Conservation (phyloP, 1,140 invertebrate species). For the Doryteuthis pealeii region DNA sequence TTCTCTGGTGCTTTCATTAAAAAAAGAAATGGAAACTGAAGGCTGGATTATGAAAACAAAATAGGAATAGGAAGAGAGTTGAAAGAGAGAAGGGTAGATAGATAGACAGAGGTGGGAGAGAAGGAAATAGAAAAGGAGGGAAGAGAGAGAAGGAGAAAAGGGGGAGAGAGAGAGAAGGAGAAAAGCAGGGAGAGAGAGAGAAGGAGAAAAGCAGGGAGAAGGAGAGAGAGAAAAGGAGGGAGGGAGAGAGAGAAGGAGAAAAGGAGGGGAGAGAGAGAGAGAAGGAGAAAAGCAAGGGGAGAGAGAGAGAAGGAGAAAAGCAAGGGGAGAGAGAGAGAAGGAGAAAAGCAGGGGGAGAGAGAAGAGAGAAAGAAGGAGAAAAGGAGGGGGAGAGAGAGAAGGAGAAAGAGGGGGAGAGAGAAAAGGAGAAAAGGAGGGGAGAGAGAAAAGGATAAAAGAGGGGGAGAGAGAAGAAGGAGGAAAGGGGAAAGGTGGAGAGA, state of each 20-base stretch:
- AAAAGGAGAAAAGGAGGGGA: background rate
- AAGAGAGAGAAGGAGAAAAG: background rate
- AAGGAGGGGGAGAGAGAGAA: background rate
- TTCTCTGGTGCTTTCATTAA: background rate
- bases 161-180: slow-evolving; percentile 4
- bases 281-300: background rate
- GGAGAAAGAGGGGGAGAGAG: background rate
- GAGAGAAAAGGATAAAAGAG: background rate
- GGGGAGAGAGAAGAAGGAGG: background rate
- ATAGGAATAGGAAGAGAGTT: background rate
- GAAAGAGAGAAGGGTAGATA: background rate
- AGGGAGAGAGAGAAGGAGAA: background rate
- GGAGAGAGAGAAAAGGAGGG: background rate
- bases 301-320: slow-evolving; percentile 7
- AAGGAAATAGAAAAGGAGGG: background rate
- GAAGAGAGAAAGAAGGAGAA: background rate
- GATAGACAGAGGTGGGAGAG: background rate
- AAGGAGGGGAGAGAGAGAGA: background rate
- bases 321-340: background rate
- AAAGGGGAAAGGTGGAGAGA: too few species aligned
- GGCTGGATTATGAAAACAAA: slow-evolving; percentile 7
- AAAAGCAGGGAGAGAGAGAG: background rate
- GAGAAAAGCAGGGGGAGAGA: slow-evolving; percentile 1
- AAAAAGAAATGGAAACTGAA: background rate
- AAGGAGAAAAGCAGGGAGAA: background rate